Evolutionary conservation across 2,888 invertebrate genomes (phyloP).

Genomic region (Agrotis ipsilon): DNA sequence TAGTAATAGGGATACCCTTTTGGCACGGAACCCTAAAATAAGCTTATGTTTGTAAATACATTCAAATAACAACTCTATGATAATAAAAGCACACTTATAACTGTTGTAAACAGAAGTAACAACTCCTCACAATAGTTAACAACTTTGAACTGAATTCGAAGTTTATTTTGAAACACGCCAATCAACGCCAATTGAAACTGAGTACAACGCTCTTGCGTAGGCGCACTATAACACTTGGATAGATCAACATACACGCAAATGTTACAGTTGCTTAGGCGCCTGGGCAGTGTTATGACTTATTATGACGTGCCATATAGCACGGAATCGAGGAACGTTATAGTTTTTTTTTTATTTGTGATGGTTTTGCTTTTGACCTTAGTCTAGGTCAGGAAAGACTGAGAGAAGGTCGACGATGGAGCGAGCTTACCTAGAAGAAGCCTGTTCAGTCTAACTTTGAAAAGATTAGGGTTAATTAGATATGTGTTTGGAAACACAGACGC

Average conservation of each 20-base stretch:
- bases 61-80: not conserved
- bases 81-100: not conserved
- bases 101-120: not conserved
- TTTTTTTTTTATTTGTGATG: too few species aligned
- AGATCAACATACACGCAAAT: not conserved
- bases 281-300: not conserved
- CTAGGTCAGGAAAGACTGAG: too few species aligned
- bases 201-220: conserved; percentile 18
- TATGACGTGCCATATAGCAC: not conserved
- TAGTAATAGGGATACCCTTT: too few species aligned
- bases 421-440: too few species aligned
- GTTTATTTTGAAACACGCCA: conserved; percentile 36
- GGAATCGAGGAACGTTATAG: not conserved
- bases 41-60: too few species aligned
- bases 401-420: too few species aligned
- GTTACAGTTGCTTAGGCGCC: not conserved
- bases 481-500: too few species aligned
- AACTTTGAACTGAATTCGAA: conserved; percentile 16
- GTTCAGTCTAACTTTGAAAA: too few species aligned
- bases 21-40: too few species aligned
- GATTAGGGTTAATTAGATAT: too few species aligned
- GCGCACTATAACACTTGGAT: not conserved
- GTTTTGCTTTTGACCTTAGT: too few species aligned
- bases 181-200: conserved; percentile 11
- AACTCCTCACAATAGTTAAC: conserved; percentile 1